Base-by-base conservation (phyloP, 2,797 vertebrate genomes). In the Rhynchotus rufescens region DNA sequence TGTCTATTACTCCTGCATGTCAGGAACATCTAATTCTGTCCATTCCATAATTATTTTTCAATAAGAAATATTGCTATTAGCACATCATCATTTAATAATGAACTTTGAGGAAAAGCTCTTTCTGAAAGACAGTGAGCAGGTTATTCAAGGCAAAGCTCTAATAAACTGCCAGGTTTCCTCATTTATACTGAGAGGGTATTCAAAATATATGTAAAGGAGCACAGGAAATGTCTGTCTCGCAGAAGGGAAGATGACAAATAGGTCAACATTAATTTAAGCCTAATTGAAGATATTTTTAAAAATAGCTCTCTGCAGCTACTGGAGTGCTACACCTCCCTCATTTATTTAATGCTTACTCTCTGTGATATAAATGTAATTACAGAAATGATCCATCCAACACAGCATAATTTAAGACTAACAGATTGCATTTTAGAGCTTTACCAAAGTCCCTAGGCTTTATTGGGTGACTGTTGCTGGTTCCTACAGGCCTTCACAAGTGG, bases 301-400 rank as follows among this genome's bases (percentile, higher is more conserved):
- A 93, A 84, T 84, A 88, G 57, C 40, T 77, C 25, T 94, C 85
- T 86, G 32, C 47, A 86, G 45, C 75, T 87, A 74, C 57, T 67
- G 81, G 45, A 69, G 40, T 80, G 81, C 62, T 91, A 45, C 78
- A 82, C 30, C 64, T 90, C 74, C 78, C 38, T 86, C 73, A 44
- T 83, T 90, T 89, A 89, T 83, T 93, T 83, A 86, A 92, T 90
- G 78, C 42, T 59, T 83, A 8, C 42, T 64, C 44, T 95, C 69
- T 86, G 56, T 54, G 64, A 62, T 84, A 82, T 38, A 94, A 93
- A 84, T 44, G 45, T 88, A 92, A 95, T 91, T 89, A 90, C 67
- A 86, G 40, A 93, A 76, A 89, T 32, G 17, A 93, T 88, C 84
- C 54, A 73, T 88, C 75, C 87, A 85, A 74, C 78, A 91, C 90